Evolutionary conservation across 2,797 vertebrate genomes (phyloP), one percentile per base, ranked within the genome.

Genomic region (Pipistrellus kuhlii): DNA sequence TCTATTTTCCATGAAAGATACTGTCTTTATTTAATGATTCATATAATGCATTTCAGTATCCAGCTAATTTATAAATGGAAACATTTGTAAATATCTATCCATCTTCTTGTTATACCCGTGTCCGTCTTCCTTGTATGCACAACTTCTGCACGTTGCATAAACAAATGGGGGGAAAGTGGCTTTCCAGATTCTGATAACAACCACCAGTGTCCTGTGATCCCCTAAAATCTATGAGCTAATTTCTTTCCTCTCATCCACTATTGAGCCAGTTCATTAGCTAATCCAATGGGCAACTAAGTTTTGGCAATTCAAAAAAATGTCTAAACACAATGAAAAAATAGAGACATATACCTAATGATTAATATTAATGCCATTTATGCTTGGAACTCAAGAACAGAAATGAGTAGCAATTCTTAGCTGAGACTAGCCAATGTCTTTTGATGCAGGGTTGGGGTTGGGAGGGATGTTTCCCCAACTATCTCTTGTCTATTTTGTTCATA

Each of bases 341-440:
- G 12, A 84, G 11, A 57, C 15, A 53, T 41, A 14, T 25, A 84
- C 2, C 23, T 27, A 86, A 64, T 91, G 12, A 86, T n/a, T 3
- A 82, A 32, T 64, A 75, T 13, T 53, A 71, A 73, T 27, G 1
- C 7, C n/a, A 17, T 80, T 72, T 41, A 62, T 77, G 51, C 25
- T 64, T 77, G 38, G 32, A 62, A 85, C 41, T 59, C n/a, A 90
- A 85, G 25, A 90, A 8, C n/a, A 94, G 57, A 88, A 81, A 48
- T 82, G 57, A 21, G 18, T 55, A 88, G 6, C 27, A 90, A 55
- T 75, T 87, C 64, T 51, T 90, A 72, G 15, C 3, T 88, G 21
- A 75, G 44, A 92, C 83, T 59, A 94, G 5, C 11, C 62, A 72
- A 25, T 21, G 15, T 82, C 30, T 73, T 69, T 20, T 6, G 5